These are phyloP conservation scores for Trissolcus brochymenae DNA, from an alignment of 2,888 invertebrate genomes.

Conservation along the genomic window DNA sequence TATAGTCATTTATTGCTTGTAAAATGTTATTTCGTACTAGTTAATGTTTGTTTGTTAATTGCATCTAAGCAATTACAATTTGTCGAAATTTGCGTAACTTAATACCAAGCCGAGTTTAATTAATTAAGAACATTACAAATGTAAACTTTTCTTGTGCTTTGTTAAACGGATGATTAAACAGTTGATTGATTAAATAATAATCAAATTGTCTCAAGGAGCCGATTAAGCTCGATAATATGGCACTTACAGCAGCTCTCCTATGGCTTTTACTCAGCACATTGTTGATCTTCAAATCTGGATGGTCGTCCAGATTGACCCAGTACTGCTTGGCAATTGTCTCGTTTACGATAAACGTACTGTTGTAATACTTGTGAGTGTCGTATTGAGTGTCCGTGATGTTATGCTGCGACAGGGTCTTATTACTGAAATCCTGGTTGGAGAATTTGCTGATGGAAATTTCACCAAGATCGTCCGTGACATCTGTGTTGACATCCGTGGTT, in stretches of 20 bases:
- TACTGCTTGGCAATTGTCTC: slow-evolving; percentile 79
- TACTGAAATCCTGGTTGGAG: slow-evolving; percentile 68
- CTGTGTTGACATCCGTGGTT: slow-evolving; percentile 22
- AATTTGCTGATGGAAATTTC: slow-evolving; percentile 73
- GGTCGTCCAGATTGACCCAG: slow-evolving; percentile 84
- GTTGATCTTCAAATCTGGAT: slow-evolving; percentile 81
- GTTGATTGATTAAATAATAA: not conserved
- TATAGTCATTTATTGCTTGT: no score
- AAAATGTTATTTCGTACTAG: no score
- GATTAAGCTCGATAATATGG: slow-evolving; percentile 5
- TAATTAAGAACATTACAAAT: no score
- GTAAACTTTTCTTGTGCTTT: no score
- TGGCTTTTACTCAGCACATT: slow-evolving; percentile 88
- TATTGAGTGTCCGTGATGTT: slow-evolving; percentile 77
- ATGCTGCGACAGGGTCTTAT: slow-evolving; percentile 76
- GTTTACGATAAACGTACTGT: slow-evolving; percentile 83
- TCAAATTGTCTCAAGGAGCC: not conserved
- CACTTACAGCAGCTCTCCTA: slow-evolving; percentile 88
- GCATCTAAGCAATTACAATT: no score
- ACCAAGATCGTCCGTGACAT: slow-evolving; percentile 61
- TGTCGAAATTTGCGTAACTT: no score
- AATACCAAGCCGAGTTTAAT: no score
- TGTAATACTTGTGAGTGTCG: slow-evolving; percentile 88
- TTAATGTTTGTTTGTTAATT: no score
- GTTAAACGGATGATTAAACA: not conserved